Conservation (phyloP, 2,797 vertebrate genomes). For the Stomatorhinus walkeri region DNA sequence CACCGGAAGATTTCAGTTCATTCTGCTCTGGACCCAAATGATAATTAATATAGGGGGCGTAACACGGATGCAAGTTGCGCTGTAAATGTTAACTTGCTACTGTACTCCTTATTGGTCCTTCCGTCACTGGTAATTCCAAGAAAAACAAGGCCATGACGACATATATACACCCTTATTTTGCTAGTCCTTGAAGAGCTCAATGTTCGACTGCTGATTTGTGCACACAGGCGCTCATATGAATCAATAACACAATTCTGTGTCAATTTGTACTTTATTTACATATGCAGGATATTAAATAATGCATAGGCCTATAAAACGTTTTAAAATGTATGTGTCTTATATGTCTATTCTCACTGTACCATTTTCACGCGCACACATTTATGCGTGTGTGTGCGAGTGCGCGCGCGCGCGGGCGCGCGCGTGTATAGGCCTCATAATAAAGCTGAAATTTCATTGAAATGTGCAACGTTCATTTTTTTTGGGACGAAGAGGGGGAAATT, state of each 20-base stretch:
- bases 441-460: background rate
- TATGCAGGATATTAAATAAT: background rate
- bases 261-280: background rate
- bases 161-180: background rate
- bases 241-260: background rate
- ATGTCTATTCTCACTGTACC: background rate
- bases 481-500: background rate
- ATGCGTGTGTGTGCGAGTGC: background rate
- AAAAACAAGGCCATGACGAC: slow-evolving; percentile 8
- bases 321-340: background rate
- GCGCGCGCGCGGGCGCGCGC: background rate
- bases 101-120: background rate
- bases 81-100: slow-evolving; percentile 1
- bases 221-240: background rate
- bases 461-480: background rate
- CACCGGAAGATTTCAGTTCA: background rate
- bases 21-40: background rate
- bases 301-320: background rate
- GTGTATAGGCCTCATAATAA: background rate
- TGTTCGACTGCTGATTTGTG: background rate
- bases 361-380: background rate
- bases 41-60: slow-evolving; percentile 15
- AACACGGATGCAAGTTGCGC: slow-evolving; percentile 1
- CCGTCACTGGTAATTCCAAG: background rate
- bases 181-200: background rate